Evolutionary conservation across 2,113 vertebrate genomes (phyloP), one percentile per base, ranked within the genome.

Genomic region (Benitochromis conjunctus): DNA sequence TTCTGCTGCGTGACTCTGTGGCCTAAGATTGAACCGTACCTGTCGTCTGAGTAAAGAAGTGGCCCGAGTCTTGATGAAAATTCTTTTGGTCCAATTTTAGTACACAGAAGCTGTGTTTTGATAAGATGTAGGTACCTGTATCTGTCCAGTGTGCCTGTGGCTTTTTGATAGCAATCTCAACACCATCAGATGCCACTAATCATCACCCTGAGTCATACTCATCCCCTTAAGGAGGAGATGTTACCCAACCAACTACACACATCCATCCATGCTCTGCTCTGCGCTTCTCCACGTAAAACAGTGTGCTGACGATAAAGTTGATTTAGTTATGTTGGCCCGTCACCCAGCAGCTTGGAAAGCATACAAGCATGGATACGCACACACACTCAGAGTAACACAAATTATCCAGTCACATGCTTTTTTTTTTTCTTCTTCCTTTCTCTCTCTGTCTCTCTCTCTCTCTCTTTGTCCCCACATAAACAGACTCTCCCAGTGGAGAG

Each of bases 311-410:
- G 76, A 88, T 93, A 88, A 92, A 93, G 84, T 83, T 89, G 92
- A 91, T 94, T 92, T 94, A 95, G 84, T 91, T 89, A 62, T 69
- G 82, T 88, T 93, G 91, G 92, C 89, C 62, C 64, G 10, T 89
- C 81, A 90, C 77, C 85, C 83, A 69, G 79, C 87, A 82, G 90
- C 78, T 87, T 89, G 85, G 88, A 85, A 90, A 86, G 88, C 43
- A 76, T 66, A 86, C 76, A 88, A 78, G 77, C 4, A 3, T 16
- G 10, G 86, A 66, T 21, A 71, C 36, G n/a, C 74, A 53, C 7
- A 12, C 80, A 41, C 76, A 53, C 69, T 46, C 57, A 34, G 60
- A 86, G 38, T 21, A 41, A 57, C 76, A 31, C 54, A 76, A 53
- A 62, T 82, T 82, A 56, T 46, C 41, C 60, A 80, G 79, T 91